Conservation (phyloP, 2,797 vertebrate species). For the Leptodactylus fallax region DNA sequence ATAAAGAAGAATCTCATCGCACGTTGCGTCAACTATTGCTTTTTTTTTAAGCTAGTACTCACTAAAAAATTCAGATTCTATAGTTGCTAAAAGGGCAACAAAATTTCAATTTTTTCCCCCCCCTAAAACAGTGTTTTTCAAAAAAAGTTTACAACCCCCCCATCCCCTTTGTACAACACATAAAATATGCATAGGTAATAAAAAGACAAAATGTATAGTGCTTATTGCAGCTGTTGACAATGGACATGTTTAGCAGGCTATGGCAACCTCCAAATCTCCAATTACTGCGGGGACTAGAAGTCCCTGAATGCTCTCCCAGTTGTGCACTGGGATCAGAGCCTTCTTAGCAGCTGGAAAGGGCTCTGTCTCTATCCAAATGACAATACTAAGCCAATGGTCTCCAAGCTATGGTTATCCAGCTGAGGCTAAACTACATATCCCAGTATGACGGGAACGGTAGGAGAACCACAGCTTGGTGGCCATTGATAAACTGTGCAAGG, state of each 20-base stretch:
- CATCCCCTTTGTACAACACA: conserved; percentile 60
- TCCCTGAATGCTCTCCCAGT: background rate
- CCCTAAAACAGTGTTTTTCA: background rate
- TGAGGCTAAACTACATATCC: background rate
- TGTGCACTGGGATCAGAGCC: background rate
- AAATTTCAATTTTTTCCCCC: background rate
- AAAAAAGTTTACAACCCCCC: background rate
- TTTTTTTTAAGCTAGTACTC: background rate
- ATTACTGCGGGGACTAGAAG: background rate
- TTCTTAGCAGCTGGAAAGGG: background rate
- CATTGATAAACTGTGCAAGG: conserved; percentile 17
- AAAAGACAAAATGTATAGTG: conserved; percentile 76
- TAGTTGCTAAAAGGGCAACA: background rate
- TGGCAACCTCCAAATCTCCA: background rate
- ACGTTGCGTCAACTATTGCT: background rate
- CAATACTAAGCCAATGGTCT: background rate
- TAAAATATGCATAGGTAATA: conserved; percentile 85
- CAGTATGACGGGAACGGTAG: background rate
- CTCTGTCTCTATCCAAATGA: background rate
- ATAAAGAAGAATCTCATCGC: background rate
- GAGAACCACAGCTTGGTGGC: background rate
- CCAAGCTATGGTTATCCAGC: background rate
- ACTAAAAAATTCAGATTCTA: background rate
- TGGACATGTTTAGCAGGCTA: background rate
- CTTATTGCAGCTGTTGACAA: conserved; percentile 81